Conservation (phyloP, 1,140 invertebrate species). For the Dreissena polymorpha region DNA sequence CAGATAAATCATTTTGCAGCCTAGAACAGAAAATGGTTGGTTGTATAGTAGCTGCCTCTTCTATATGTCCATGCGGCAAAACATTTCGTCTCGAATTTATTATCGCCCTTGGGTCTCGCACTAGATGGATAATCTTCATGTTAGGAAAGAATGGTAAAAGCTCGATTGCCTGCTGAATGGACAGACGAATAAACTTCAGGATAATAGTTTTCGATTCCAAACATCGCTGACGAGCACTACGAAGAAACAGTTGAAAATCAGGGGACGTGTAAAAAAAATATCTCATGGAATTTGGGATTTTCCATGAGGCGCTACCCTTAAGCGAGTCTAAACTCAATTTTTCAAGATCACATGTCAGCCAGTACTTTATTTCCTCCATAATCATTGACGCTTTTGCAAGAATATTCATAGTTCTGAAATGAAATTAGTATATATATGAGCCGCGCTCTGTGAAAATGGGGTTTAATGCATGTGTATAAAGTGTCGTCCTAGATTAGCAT, state of each 20-base stretch:
- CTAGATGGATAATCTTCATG: no score
- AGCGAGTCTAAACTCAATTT: slow-evolving; percentile 5
- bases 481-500: no score
- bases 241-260: background rate
- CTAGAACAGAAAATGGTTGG: background rate
- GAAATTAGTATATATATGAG: no score
- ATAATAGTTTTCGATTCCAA: background rate
- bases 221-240: background rate
- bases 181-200: slow-evolving; percentile 32
- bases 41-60: background rate
- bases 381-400: background rate
- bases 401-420: slow-evolving; percentile 25
- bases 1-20: no score
- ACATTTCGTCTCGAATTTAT: no score
- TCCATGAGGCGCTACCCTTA: no score
- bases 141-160: slow-evolving; percentile 31
- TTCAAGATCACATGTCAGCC: slow-evolving; percentile 34
- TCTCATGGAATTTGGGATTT: no score
- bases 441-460: no score
- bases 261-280: background rate
- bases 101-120: no score
- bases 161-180: background rate
- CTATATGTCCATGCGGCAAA: slow-evolving; percentile 12
- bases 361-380: slow-evolving; percentile 34
- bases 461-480: no score